These are phyloP conservation scores for Paramormyrops hopkinsi DNA, from an alignment of 2,797 vertebrate species.

Conservation along the genomic window DNA sequence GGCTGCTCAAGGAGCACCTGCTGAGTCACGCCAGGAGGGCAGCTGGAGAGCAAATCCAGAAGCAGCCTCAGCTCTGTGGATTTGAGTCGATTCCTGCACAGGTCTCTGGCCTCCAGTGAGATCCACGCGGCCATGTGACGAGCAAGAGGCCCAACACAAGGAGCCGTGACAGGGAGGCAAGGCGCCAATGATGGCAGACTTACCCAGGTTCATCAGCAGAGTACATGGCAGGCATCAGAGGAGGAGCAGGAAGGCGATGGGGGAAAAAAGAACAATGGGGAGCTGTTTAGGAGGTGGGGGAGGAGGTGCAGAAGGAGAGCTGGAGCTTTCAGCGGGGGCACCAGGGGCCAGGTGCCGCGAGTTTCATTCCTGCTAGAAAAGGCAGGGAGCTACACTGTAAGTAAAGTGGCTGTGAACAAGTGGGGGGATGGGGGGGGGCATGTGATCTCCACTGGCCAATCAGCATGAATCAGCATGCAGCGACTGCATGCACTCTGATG, in stretches of 20 bases:
- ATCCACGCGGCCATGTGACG: not conserved
- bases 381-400: constrained; percentile 24
- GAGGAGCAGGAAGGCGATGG: not conserved
- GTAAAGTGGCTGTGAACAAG: constrained; percentile 29
- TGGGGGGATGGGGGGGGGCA: constrained; percentile 61
- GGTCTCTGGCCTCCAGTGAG: not conserved
- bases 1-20: constrained; percentile 21
- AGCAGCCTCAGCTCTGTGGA: not conserved
- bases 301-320: constrained; percentile 29
- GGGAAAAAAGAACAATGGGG: constrained; percentile 31
- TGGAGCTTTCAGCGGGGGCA: not conserved
- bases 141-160: not conserved
- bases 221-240: constrained; percentile 65
- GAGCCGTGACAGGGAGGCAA: not conserved
- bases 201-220: constrained; percentile 94
- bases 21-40: not conserved
- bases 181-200: constrained; percentile 34
- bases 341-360: constrained; percentile 16
- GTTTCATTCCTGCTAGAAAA: constrained; percentile 42
- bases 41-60: not conserved
- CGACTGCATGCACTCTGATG: constrained; percentile 50
- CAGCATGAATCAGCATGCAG: constrained; percentile 79
- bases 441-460: constrained; percentile 81
- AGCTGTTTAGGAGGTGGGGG: constrained; percentile 37
- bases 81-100: not conserved